Percentiles rank a stretch among this genome's conserved stretches.
These are phyloP conservation scores for Psilanteris sp. DNA, from an alignment of 1,140 invertebrate species.

Conservation along the genomic window DNA sequence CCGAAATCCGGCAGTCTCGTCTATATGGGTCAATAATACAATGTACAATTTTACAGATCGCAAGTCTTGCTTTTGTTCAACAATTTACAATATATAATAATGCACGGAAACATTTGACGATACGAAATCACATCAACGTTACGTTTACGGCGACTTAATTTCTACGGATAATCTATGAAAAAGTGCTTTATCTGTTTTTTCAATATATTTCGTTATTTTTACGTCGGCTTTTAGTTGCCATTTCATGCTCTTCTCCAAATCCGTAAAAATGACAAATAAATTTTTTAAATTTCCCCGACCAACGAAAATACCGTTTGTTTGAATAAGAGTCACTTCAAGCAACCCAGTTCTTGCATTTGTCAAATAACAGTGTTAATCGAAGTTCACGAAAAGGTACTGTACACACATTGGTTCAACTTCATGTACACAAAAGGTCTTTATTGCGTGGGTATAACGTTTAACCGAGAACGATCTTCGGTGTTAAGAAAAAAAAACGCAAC, in stretches of 20 bases:
- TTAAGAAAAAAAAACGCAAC: constrained; percentile 3
- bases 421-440: constrained; percentile 32
- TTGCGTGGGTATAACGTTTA: constrained; percentile 35
- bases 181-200: not conserved
- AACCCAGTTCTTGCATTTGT: constrained; percentile 9
- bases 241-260: constrained; percentile 25
- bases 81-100: not conserved
- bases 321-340: not conserved
- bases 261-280: not conserved
- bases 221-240: constrained; percentile 28
- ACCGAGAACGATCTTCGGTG: constrained; percentile 36
- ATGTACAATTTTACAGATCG: constrained; percentile 7
- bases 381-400: constrained; percentile 56
- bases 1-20: constrained; percentile 1
- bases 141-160: constrained; percentile 15
- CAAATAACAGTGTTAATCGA: constrained; percentile 44
- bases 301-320: no score
- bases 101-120: constrained; percentile 1
- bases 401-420: constrained; percentile 36
- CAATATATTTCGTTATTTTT: not conserved
- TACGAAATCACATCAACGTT: constrained; percentile 21
- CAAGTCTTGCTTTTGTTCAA: constrained; percentile 1
- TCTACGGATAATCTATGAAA: constrained; percentile 29
- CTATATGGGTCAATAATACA: constrained; percentile 2
- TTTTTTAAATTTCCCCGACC: no score